Percentiles rank a stretch among this genome's conserved stretches.
Conservation (phyloP, 2,113 vertebrate genomes). For the Microtus oregoni region DNA sequence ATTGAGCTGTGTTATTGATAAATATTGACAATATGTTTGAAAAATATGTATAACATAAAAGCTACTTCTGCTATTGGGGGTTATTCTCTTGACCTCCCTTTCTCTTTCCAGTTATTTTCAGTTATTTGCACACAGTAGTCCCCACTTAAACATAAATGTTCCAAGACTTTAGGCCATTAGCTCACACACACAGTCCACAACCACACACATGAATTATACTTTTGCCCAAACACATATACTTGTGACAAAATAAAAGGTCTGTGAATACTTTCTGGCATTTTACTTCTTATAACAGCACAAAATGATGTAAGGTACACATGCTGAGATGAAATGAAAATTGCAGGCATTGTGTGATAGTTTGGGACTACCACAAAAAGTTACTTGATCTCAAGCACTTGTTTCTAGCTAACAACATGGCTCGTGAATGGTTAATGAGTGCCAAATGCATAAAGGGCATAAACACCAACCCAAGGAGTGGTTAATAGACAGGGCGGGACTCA, state of each 20-base stretch:
- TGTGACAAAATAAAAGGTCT: neutral
- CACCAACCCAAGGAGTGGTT: neutral
- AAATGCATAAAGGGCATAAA: neutral
- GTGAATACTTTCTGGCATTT: neutral
- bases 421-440: no score
- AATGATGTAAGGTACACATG: no score
- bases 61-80: neutral
- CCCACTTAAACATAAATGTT: neutral
- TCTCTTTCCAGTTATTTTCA: neutral
- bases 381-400: no score
- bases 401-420: neutral
- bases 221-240: neutral
- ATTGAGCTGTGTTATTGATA: conserved; percentile 60
- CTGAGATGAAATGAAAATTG: neutral
- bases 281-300: neutral
- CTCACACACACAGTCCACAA: neutral
- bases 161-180: neutral
- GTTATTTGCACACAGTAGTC: neutral
- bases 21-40: neutral
- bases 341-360: neutral
- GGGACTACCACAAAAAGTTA: neutral
- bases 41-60: neutral
- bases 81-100: neutral
- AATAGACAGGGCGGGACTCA: no score
- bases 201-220: neutral